These are phyloP conservation scores for Oreohelix idahoensis DNA, from an alignment of 1,140 invertebrate genomes.

Conservation along the genomic window DNA sequence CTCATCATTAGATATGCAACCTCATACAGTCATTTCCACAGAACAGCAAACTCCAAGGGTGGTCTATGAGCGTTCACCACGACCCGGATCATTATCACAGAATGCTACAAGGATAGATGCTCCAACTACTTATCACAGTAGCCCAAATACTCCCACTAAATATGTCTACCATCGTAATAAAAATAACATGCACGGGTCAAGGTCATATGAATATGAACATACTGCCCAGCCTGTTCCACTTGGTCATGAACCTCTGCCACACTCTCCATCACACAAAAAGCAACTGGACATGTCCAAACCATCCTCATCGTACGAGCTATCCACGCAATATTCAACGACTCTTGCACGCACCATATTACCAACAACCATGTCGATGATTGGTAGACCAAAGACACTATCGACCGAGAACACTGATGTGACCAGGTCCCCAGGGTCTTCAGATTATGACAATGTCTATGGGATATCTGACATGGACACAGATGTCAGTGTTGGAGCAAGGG, in stretches of 20 bases:
- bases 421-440: slow-evolving; percentile 51
- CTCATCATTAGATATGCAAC: slow-evolving; percentile 21
- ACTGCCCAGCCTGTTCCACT: not conserved
- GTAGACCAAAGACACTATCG: slow-evolving; percentile 27
- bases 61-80: not conserved
- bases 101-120: not conserved
- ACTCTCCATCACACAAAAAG: not conserved
- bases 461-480: slow-evolving; percentile 15
- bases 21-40: not conserved
- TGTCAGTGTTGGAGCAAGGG: not conserved
- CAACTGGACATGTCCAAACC: not conserved
- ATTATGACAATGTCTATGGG: slow-evolving; percentile 54
- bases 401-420: slow-evolving; percentile 51
- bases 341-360: not conserved
- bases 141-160: not conserved
- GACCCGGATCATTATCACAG: not conserved
- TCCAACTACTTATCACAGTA: not conserved
- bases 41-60: not conserved
- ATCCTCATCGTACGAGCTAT: not conserved
- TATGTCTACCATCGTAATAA: not conserved
- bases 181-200: not conserved
- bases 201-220: not conserved
- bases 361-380: slow-evolving; percentile 5
- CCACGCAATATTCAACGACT: not conserved
- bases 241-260: not conserved